Evolutionary conservation across 2,888 invertebrate genomes (phyloP).

Genomic region (Scrobipalpa costella): DNA sequence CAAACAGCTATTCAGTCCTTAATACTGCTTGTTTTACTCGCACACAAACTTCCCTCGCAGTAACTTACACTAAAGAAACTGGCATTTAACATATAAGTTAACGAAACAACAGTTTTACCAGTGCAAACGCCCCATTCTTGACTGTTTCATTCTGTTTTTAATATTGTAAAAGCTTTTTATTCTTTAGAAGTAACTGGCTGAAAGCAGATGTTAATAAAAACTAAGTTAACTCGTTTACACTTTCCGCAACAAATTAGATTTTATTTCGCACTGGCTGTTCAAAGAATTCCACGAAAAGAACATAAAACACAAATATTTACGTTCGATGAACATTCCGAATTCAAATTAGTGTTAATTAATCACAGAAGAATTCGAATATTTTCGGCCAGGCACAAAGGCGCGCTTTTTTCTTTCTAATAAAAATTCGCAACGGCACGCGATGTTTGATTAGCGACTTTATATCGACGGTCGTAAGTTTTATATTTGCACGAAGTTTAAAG

Average conservation of each 20-base stretch:
- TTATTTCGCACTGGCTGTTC: slow-evolving; percentile 4
- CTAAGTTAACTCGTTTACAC: not conserved
- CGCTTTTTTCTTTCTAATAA: slow-evolving; percentile 4
- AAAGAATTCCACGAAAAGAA: not conserved
- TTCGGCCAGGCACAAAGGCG: not conserved
- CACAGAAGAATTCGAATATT: slow-evolving; percentile 2
- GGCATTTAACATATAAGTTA: not conserved
- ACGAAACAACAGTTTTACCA: not conserved
- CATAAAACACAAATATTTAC: slow-evolving; percentile 5
- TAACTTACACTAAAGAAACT: not conserved
- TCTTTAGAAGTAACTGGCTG: not conserved
- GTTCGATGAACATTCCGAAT: slow-evolving; percentile 14
- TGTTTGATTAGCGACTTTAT: slow-evolving; percentile 7
- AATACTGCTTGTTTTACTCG: not conserved
- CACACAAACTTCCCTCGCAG: not conserved
- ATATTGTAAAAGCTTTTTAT: not conserved
- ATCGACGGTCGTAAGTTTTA: not conserved
- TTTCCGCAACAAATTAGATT: not conserved
- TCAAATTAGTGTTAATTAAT: slow-evolving; percentile 19
- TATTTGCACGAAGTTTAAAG: not conserved
- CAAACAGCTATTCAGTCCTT: slow-evolving; percentile 6
- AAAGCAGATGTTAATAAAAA: not conserved
- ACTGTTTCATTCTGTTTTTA: not conserved
- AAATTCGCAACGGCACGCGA: slow-evolving; percentile 10
- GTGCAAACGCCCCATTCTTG: not conserved